Evolutionary conservation across 2,797 vertebrate genomes (phyloP).

Genomic region (Smutsia gigantea): DNA sequence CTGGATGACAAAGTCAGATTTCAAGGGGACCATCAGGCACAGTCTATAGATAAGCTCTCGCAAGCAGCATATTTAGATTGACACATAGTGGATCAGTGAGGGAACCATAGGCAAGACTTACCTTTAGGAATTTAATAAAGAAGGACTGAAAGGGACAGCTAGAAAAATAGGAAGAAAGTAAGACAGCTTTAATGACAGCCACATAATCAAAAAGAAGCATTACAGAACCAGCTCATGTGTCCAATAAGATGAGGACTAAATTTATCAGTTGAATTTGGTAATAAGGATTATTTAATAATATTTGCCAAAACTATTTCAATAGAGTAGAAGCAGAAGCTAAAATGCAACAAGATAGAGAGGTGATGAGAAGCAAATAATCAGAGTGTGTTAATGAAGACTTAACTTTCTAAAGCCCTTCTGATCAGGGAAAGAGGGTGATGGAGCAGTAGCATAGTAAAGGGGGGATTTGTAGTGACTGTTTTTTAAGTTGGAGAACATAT

Average conservation of each 20-base stretch:
- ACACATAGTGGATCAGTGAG: not conserved
- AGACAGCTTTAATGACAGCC: not conserved
- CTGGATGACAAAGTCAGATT: not conserved
- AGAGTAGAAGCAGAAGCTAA: not conserved
- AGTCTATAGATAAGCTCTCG: not conserved
- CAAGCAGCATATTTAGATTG: not conserved
- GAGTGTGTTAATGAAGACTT: not conserved
- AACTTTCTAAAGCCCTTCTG: not conserved
- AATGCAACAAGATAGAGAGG: not conserved
- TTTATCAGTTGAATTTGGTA: conserved; percentile 42
- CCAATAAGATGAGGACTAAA: not conserved
- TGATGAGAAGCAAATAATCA: not conserved
- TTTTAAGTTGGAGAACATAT: not conserved
- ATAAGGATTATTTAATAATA: conserved; percentile 30
- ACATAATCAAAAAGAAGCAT: not conserved
- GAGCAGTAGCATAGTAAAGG: not conserved
- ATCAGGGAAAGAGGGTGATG: accelerated
- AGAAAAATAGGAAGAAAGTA: not conserved
- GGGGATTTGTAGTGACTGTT: not conserved
- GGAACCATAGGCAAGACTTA: not conserved
- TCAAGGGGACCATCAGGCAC: not conserved
- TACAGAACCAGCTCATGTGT: not conserved
- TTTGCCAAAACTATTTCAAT: conserved; percentile 43
- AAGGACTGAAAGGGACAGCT: not conserved
- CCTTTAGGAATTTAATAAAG: not conserved